Conservation (phyloP, 2,888 invertebrate species). For the Adelognathus sp. region DNA sequence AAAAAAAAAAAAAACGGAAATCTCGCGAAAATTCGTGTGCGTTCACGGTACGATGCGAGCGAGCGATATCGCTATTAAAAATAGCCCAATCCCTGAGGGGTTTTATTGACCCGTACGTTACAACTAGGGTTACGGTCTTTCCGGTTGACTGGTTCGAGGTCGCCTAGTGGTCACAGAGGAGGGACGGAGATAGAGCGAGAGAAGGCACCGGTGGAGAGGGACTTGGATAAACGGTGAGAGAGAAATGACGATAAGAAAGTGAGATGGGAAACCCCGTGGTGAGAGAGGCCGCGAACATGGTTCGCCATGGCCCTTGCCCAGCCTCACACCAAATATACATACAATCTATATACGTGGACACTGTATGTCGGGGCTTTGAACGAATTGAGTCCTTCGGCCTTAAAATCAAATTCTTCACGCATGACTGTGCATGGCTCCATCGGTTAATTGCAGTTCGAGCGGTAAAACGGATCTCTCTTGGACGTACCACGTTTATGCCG, state of each 20-base stretch:
- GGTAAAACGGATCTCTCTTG: constrained; percentile 53
- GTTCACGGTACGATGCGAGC: too few relatives aligned
- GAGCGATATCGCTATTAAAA: constrained; percentile 68
- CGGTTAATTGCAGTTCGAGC: constrained; percentile 61
- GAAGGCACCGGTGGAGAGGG: too few relatives aligned
- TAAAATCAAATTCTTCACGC: constrained; percentile 62
- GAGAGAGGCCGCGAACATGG: constrained; percentile 47
- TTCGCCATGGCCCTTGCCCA: constrained; percentile 28
- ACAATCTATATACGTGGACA: not conserved
- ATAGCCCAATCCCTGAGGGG: constrained; percentile 64
- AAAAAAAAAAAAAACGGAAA: too few relatives aligned
- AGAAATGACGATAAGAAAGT: not conserved
- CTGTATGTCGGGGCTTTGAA: constrained; percentile 43
- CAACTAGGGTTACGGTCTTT: constrained; percentile 69
- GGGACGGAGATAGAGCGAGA: constrained; percentile 12
- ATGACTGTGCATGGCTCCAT: constrained; percentile 52
- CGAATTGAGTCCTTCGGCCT: constrained; percentile 58
- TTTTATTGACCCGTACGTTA: constrained; percentile 71
- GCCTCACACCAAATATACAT: constrained; percentile 9
- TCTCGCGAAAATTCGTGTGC: too few relatives aligned
- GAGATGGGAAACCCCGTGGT: not conserved
- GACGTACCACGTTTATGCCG: constrained; percentile 7
- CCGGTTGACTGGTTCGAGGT: constrained; percentile 64
- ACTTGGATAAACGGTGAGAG: constrained; percentile 1
- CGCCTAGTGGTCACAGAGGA: constrained; percentile 35